Percentiles rank a stretch among this genome's conserved stretches.
phyloP scores from a whole-genome alignment of 2,888 invertebrate species.

The Epistrophe eligans region DNA sequence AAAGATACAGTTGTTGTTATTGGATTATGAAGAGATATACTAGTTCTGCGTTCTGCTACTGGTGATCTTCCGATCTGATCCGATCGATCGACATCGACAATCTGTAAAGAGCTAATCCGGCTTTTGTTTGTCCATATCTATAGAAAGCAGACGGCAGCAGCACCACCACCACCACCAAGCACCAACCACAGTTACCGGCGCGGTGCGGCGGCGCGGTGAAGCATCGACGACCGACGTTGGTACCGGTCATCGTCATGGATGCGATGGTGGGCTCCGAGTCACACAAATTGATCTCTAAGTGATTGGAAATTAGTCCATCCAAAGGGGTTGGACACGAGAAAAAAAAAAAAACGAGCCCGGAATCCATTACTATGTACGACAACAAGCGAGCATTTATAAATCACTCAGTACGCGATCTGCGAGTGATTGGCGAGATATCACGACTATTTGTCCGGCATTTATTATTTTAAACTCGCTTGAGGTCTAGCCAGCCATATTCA shows the following conservation, averaged over 20 bases:
- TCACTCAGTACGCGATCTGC: conserved; percentile 75
- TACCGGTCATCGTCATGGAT: conserved; percentile 69
- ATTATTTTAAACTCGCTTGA: conserved; percentile 69
- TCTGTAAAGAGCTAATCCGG: conserved; percentile 57
- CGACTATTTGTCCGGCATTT: conserved; percentile 76
- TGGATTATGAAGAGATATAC: conserved; percentile 56
- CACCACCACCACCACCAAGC: background rate
- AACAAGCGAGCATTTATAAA: conserved; percentile 73
- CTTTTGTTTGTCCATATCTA: conserved; percentile 31
- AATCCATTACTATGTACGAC: conserved; percentile 75
- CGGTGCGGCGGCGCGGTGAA: too few relatives aligned
- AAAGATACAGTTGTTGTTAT: conserved; percentile 46
- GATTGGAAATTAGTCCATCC: conserved; percentile 74
- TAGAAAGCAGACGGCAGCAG: conserved; percentile 13
- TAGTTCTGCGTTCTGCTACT: conserved; percentile 39
- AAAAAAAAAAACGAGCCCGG: conserved; percentile 51
- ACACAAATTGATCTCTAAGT: conserved; percentile 76
- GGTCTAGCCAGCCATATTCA: conserved; percentile 22
- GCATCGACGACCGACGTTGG: too few relatives aligned
- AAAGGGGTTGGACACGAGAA: conserved; percentile 65
- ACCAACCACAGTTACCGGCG: too few relatives aligned
- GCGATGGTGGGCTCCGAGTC: conserved; percentile 71
- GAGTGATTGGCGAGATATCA: conserved; percentile 76
- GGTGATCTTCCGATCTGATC: conserved; percentile 66
- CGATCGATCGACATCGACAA: conserved; percentile 43